Conservation (phyloP, 2,113 vertebrate genomes). For the Daboia siamensis region DNA sequence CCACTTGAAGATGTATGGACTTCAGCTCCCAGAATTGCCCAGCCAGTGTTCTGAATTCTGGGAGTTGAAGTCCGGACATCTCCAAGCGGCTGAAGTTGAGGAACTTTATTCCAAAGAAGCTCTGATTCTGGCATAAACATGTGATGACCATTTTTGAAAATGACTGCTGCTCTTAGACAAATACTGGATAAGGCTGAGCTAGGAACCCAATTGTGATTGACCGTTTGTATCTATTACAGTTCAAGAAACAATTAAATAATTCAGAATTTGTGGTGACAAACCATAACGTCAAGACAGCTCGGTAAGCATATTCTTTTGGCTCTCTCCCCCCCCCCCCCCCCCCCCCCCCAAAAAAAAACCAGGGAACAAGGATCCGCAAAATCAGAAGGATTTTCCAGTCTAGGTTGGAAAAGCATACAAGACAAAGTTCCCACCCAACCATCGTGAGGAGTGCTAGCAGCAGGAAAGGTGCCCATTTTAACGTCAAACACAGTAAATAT, state of each 20-base stretch:
- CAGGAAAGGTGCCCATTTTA: background rate
- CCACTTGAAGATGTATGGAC: background rate
- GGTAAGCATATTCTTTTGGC: slow-evolving; percentile 45
- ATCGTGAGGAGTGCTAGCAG: background rate
- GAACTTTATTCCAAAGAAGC: background rate
- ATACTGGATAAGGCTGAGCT: background rate
- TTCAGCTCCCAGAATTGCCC: background rate
- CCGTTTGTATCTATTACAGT: slow-evolving; percentile 53
- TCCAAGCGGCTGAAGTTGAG: background rate
- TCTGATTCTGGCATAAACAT: background rate
- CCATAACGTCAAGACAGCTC: slow-evolving; percentile 43
- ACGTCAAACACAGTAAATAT: background rate
- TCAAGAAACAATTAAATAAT: slow-evolving; percentile 47
- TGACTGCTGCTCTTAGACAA: background rate
- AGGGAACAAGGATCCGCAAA: background rate
- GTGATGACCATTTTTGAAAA: background rate
- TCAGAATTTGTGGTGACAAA: slow-evolving; percentile 55
- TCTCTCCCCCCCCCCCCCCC: no score
- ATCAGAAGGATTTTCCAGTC: background rate
- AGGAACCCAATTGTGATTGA: background rate
- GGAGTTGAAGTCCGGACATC: background rate
- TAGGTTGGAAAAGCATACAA: background rate
- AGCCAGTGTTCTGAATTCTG: background rate
- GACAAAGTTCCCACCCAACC: background rate
- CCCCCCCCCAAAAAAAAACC: no score